Conservation (phyloP, 53 echinoderm and acorn worm species). For the Echinometra lucunter region DNA sequence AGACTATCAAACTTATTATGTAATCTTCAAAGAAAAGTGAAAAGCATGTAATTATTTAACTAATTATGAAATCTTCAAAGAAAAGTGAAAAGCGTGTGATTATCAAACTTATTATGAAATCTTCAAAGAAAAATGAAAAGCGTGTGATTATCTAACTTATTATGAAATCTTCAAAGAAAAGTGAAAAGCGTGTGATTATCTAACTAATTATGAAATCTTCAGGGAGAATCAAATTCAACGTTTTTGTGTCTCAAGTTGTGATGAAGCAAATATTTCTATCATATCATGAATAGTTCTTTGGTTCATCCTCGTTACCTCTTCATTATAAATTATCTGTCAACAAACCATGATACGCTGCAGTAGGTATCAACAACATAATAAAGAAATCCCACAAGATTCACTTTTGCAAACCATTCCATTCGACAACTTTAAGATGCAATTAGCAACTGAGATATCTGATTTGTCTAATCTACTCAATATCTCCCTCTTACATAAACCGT, state of each 20-base stretch:
- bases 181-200: no score
- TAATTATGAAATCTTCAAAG: neutral
- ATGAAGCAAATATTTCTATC: no score
- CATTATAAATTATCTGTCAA: neutral
- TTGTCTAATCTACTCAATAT: neutral
- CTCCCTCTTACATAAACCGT: neutral
- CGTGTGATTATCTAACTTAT: neutral
- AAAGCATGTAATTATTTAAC: neutral
- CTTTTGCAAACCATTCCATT: neutral
- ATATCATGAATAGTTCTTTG: neutral
- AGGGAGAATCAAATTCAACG: neutral
- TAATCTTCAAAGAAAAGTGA: neutral
- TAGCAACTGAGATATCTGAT: neutral
- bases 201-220: neutral
- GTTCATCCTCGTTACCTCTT: neutral
- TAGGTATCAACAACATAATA: neutral
- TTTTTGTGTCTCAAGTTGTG: no score
- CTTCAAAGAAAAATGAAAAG: neutral
- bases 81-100: neutral
- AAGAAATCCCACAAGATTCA: neutral
- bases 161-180: neutral
- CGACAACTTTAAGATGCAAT: neutral
- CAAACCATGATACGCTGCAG: neutral
- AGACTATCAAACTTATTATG: neutral
- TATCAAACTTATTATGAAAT: neutral